A percentile compares a stretch with the other conserved stretches of the same genome.
These are phyloP conservation scores for Heptranchias perlo DNA, from an alignment of 2,113 vertebrate species.

Conservation along the genomic window DNA sequence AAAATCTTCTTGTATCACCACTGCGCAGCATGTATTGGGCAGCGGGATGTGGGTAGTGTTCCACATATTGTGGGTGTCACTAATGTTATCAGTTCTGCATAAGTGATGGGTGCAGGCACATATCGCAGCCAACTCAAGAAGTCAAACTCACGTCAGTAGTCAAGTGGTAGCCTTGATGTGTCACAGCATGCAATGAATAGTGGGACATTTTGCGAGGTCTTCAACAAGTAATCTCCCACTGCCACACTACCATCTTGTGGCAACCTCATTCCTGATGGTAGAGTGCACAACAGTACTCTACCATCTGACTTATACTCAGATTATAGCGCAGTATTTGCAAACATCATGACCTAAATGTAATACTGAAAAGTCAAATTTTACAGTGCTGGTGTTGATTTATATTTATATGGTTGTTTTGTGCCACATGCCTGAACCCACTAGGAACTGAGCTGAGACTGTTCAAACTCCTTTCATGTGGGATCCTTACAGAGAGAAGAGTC, in stretches of 20 bases:
- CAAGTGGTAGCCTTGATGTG: neutral
- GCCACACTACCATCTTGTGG: conserved; percentile 3
- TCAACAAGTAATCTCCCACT: neutral
- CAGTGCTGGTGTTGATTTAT: neutral
- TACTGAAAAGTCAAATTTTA: neutral
- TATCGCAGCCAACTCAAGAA: neutral
- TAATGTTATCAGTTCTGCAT: neutral
- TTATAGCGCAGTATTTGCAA: neutral
- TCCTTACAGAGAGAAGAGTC: neutral
- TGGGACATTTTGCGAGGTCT: neutral
- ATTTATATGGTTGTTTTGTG: neutral
- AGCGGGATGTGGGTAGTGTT: neutral
- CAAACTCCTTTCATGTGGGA: neutral
- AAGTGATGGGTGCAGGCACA: neutral
- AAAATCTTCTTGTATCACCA: neutral
- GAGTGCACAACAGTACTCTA: neutral
- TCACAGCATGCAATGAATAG: neutral
- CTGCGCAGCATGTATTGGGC: neutral
- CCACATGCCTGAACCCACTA: neutral
- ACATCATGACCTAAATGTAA: neutral
- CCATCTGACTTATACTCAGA: neutral
- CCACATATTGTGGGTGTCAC: neutral
- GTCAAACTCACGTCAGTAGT: neutral
- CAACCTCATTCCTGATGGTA: neutral
- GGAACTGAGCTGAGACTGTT: neutral